phyloP scores from a whole-genome alignment of 2,888 invertebrate species.

The Coelinius sp. region DNA sequence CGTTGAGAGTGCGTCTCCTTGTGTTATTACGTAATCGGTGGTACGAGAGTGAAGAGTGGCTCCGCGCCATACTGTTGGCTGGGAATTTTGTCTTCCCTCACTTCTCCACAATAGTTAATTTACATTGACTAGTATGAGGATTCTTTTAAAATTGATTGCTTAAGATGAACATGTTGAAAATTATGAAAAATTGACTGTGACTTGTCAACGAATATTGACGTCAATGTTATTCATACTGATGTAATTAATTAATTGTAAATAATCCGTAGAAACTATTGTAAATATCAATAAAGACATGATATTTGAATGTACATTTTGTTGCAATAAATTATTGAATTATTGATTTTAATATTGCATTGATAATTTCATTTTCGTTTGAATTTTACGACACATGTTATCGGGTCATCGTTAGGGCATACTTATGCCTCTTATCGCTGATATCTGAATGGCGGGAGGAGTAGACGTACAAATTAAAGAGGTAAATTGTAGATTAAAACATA shows the following conservation, averaged over 20 bases:
- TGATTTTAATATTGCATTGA: neutral
- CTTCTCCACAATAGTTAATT: neutral
- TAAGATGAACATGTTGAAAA: neutral
- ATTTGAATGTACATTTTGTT: neutral
- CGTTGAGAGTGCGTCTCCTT: neutral
- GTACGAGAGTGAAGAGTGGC: neutral
- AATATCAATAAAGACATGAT: constrained; percentile 8
- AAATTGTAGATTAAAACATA: constrained; percentile 71
- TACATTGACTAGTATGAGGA: neutral
- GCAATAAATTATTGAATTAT: neutral
- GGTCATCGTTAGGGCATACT: neutral
- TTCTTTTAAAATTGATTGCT: neutral
- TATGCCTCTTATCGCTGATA: neutral
- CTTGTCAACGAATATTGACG: constrained; percentile 6
- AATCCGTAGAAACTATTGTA: constrained; percentile 7
- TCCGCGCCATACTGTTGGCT: neutral
- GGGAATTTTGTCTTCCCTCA: constrained; percentile 3
- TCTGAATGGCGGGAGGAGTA: neutral
- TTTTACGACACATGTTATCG: neutral
- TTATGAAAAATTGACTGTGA: neutral
- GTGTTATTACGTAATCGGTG: constrained; percentile 15
- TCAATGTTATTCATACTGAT: neutral
- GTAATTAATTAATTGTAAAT: constrained; percentile 9
- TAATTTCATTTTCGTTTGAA: neutral
- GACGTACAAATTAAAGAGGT: neutral